phyloP scores from a whole-genome alignment of 1,140 invertebrate species.

The Agrilus planipennis region DNA sequence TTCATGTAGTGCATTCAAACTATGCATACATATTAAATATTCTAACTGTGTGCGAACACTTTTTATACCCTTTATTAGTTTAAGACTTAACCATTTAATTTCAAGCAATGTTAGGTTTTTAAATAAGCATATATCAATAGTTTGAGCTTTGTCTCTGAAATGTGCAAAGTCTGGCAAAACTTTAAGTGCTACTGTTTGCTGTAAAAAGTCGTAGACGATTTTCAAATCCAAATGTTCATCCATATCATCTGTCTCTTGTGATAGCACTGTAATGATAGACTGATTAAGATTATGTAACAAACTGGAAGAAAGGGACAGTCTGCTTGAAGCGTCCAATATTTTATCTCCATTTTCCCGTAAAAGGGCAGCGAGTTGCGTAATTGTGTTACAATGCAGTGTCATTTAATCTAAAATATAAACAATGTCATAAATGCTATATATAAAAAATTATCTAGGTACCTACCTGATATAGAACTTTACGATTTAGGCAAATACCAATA shows the following conservation, averaged over 20 bases:
- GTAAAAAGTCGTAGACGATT: conserved; percentile 50
- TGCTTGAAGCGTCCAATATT: conserved; percentile 13
- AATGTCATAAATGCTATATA: too few species aligned
- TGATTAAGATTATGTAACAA: conserved; percentile 15
- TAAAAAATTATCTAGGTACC: too few species aligned
- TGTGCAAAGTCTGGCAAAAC: conserved; percentile 33
- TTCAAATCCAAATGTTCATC: conserved; percentile 36
- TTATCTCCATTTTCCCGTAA: conserved; percentile 11
- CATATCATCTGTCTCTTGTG: conserved; percentile 2
- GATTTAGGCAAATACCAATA: too few species aligned
- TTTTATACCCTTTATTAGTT: conserved; percentile 42
- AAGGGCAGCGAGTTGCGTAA: conserved; percentile 8
- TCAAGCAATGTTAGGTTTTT: conserved; percentile 44
- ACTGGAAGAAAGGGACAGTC: conserved; percentile 13
- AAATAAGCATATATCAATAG: conserved; percentile 45
- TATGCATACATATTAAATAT: conserved; percentile 40
- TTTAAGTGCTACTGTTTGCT: conserved; percentile 44
- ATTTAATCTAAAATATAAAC: conserved; percentile 8
- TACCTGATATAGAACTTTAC: too few species aligned
- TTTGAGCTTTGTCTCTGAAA: conserved; percentile 11
- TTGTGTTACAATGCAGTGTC: conserved; percentile 9
- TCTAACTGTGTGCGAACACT: conserved; percentile 42
- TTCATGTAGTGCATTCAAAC: conserved; percentile 34
- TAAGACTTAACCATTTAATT: conserved; percentile 43
- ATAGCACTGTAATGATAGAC: conserved; percentile 6